Evolutionary conservation across 2,888 invertebrate species (phyloP), one percentile per base, ranked within the genome.

Genomic region (Trissolcus brochymenae): DNA sequence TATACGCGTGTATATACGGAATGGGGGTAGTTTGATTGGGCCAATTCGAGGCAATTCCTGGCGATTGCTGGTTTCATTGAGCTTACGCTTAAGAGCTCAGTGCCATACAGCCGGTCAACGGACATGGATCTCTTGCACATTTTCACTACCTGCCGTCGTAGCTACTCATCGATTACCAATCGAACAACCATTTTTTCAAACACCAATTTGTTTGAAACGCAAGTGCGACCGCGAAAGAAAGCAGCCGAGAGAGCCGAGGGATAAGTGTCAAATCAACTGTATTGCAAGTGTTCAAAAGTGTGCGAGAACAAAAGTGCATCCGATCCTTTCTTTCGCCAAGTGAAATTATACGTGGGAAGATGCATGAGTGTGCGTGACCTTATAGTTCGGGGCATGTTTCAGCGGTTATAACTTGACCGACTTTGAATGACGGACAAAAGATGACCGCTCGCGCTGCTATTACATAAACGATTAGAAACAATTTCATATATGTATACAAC

Each of bases 21-120:
- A 88, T 88, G 89, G 89, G 89, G 88, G 88, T 88, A 87, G 89
- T 89, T 89, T 89, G 88, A 89, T 89, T 89, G 89, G 88, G 87
- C 88, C 89, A 89, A 89, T 89, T 89, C 89, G 87, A 89, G 88
- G 89, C 89, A 89, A 89, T 89, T 89, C 89, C 88, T 89, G 88
- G 87, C 87, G 89, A 89, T 89, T 89, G 86, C 87, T 87, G 87
- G 87, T 88, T 89, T 89, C 87, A 89, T 89, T 88, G 88, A 88
- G 87, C 85, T 86, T 85, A 86, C 84, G 82, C 82, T 84, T 79
- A 83, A 79, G 78, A 79, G 86, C 81, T 87, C 88, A 88, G 89
- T 89, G 84, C 83, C 84, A 86, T 83, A 82, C 86, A 85, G 87
- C 84, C 85, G 86, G 84, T 83, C 87, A 86, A 84, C 85, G 83